Percentiles rank a stretch among this genome's conserved stretches.
Evolutionary conservation across 2,888 invertebrate genomes (phyloP).

Genomic region (Eueremaeus valkanovi): DNA sequence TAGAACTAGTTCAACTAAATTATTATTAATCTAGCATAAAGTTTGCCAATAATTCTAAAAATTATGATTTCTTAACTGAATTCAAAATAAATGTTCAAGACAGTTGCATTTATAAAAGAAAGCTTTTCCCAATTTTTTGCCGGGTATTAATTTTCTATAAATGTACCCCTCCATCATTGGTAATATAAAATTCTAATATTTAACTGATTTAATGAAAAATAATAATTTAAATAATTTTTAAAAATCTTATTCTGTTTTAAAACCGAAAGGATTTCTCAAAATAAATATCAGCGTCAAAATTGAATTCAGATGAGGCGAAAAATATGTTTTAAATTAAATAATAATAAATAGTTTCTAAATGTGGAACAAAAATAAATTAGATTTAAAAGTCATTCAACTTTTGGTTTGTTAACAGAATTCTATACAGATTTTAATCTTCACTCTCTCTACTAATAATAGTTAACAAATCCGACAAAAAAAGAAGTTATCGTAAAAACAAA

Average conservation of each 20-base stretch:
- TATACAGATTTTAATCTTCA: constrained; percentile 2
- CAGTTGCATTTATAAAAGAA: too few species aligned
- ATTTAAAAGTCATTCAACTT: constrained; percentile 28
- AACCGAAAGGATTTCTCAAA: not conserved
- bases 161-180: too few species aligned
- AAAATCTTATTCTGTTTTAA: not conserved
- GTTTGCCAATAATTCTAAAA: too few species aligned
- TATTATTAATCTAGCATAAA: too few species aligned
- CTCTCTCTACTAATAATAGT: constrained; percentile 10
- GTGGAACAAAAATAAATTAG: not conserved
- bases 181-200: not conserved
- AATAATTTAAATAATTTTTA: not conserved
- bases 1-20: too few species aligned
- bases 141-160: too few species aligned
- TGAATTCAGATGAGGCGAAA: not conserved
- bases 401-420: not conserved
- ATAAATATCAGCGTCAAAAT: not conserved
- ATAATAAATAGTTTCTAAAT: not conserved
- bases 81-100: too few species aligned
- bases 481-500: not conserved
- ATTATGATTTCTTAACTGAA: too few species aligned
- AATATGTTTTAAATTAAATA: constrained; percentile 1
- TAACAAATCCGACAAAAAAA: not conserved
- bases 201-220: too few species aligned
- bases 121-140: too few species aligned